A percentile compares a stretch with the other conserved stretches of the same genome.
phyloP scores from a whole-genome alignment of 2,888 invertebrate species.

The Synanthedon andrenaeformis region DNA sequence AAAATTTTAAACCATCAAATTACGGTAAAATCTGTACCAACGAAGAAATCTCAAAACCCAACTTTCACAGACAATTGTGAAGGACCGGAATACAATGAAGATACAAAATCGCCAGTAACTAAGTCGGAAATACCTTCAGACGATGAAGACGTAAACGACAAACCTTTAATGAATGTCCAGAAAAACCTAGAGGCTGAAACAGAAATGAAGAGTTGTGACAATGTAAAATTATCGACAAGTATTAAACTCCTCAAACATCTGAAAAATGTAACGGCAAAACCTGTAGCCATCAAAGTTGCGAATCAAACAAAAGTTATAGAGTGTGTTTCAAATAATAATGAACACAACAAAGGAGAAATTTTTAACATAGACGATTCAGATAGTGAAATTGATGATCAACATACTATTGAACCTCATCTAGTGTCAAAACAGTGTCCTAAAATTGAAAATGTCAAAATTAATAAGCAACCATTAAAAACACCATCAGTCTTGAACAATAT shows the following conservation, averaged over 20 bases:
- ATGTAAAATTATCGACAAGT: neutral
- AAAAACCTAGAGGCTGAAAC: too few species aligned
- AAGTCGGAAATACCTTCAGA: too few species aligned
- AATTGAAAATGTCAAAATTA: neutral
- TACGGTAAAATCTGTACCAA: constrained; percentile 4
- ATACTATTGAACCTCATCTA: neutral
- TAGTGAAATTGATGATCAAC: constrained; percentile 21
- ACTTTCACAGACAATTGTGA: constrained; percentile 36
- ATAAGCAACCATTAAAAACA: neutral
- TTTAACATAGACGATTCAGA: constrained; percentile 59
- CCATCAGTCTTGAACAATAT: neutral
- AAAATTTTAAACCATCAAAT: constrained; percentile 7
- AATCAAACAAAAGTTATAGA: constrained; percentile 10
- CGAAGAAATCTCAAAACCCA: neutral
- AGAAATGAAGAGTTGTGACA: too few species aligned
- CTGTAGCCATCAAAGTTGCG: constrained; percentile 14
- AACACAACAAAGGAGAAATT: constrained; percentile 43
- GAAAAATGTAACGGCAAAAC: constrained; percentile 39
- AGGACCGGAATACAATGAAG: constrained; percentile 4
- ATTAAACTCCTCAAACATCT: constrained; percentile 32
- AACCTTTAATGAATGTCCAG: too few species aligned
- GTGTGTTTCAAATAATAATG: constrained; percentile 16
- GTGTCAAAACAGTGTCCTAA: neutral
- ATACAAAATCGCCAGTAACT: too few species aligned
- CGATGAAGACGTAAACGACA: too few species aligned